Conservation (phyloP, 2,888 invertebrate genomes). For the Drosophila merina region DNA sequence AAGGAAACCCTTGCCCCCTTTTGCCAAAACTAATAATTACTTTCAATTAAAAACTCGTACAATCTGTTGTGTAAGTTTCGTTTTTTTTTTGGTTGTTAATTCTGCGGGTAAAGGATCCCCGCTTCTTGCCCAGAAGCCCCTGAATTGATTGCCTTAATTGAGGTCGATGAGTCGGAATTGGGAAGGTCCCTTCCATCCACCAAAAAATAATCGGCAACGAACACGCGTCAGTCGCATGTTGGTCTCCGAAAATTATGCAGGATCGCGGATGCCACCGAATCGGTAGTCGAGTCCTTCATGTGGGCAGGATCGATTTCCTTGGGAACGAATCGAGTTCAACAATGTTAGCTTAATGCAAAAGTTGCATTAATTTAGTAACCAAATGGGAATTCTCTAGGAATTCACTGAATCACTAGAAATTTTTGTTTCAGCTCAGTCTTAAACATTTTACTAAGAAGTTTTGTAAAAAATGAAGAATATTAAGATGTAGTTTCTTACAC, state of each 20-base stretch:
- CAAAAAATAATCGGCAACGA: constrained; percentile 41
- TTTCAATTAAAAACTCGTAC: constrained; percentile 59
- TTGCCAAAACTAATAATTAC: constrained; percentile 43
- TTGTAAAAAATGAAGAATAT: no score
- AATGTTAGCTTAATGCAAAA: not conserved
- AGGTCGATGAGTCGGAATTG: constrained; percentile 45
- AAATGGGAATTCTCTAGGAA: no score
- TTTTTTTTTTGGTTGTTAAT: constrained; percentile 21
- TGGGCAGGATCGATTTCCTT: constrained; percentile 67
- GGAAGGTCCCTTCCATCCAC: constrained; percentile 30
- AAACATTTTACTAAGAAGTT: no score
- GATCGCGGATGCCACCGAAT: constrained; percentile 42
- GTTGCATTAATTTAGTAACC: not conserved
- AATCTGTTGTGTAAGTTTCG: constrained; percentile 30
- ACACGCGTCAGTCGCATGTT: constrained; percentile 60
- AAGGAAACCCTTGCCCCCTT: constrained; percentile 45
- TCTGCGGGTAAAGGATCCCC: constrained; percentile 70
- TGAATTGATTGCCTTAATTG: constrained; percentile 71
- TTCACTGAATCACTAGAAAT: no score
- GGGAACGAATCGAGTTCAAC: constrained; percentile 6
- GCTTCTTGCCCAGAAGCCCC: constrained; percentile 2
- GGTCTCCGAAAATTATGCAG: constrained; percentile 61
- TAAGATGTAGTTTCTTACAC: no score
- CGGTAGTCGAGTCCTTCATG: constrained; percentile 39
- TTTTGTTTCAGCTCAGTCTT: no score